Conservation (phyloP, 2,113 vertebrate genomes). For the Proteles cristata region DNA sequence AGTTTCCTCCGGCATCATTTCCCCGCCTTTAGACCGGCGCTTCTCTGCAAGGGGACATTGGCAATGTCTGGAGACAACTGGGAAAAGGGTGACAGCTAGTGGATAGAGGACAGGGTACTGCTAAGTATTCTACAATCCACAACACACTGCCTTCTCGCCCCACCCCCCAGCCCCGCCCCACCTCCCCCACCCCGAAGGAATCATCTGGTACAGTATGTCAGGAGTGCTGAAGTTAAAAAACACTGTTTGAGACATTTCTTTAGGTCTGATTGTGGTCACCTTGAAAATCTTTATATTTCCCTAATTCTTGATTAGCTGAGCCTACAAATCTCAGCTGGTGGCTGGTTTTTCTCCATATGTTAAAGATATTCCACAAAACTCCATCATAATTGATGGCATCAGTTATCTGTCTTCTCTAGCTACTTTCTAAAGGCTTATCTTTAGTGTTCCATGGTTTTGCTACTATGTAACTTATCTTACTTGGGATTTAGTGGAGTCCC, state of each 20-base stretch:
- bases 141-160: neutral
- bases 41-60: neutral
- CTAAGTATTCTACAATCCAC: neutral
- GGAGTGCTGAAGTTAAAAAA: neutral
- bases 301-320: neutral
- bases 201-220: neutral
- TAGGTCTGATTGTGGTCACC: neutral
- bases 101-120: neutral
- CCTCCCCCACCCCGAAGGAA: too few species aligned
- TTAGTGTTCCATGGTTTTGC: neutral
- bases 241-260: neutral
- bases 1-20: neutral
- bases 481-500: neutral
- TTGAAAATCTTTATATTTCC: neutral
- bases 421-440: neutral
- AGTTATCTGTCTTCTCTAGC: neutral
- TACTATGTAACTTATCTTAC: neutral
- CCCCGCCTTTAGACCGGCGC: neutral
- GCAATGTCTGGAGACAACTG: neutral
- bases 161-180: too few species aligned
- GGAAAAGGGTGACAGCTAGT: neutral
- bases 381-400: neutral
- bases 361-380: neutral
- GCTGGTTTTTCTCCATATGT: neutral
- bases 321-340: neutral